Evolutionary conservation across 2,113 vertebrate species (phyloP).

Genomic region (Uria lomvia): DNA sequence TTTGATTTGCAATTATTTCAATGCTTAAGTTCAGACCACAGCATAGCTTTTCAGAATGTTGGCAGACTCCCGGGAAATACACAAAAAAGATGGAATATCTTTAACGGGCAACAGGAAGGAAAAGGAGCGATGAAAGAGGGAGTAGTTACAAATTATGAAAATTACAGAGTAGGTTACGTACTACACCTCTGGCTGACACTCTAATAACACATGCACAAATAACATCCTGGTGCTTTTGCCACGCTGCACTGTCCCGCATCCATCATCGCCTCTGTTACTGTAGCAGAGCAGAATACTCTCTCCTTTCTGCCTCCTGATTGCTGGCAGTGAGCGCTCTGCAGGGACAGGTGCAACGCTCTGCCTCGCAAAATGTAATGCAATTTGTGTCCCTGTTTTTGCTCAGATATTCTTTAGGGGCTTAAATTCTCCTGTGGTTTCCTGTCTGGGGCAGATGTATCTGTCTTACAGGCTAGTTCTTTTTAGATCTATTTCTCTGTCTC

Average conservation of each 20-base stretch:
- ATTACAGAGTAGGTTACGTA: background rate
- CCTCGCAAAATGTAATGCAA: background rate
- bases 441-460: background rate
- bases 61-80: background rate
- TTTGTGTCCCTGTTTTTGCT: background rate
- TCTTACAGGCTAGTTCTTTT: background rate
- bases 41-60: background rate
- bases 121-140: background rate
- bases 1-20: background rate
- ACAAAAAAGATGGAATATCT: background rate
- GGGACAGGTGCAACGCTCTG: background rate
- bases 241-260: background rate
- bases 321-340: background rate
- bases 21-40: background rate
- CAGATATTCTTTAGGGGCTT: background rate
- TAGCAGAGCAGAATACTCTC: background rate
- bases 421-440: background rate
- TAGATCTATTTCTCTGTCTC: background rate
- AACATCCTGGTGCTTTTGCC: background rate
- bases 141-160: background rate
- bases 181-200: background rate
- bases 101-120: background rate
- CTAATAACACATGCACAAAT: background rate
- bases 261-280: background rate
- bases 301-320: background rate